Percentiles rank a stretch among this genome's conserved stretches.
Conservation (phyloP, 2,113 vertebrate species). For the Anhinga rufa region DNA sequence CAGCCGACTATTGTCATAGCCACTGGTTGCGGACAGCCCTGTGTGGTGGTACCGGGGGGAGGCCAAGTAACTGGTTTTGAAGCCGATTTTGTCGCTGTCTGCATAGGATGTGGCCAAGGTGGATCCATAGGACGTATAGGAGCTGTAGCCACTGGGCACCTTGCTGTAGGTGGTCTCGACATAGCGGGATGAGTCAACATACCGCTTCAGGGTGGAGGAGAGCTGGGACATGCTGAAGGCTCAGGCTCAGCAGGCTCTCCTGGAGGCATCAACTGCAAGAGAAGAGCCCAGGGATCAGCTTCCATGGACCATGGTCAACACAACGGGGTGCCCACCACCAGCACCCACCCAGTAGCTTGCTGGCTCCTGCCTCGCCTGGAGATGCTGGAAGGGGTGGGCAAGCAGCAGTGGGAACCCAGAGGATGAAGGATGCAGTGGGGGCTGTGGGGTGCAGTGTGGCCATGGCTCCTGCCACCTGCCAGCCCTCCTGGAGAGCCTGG, state of each 20-base stretch:
- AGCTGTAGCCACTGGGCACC: conserved; percentile 77
- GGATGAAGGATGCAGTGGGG: too few species aligned
- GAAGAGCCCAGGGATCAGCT: background rate
- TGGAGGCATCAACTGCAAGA: conserved; percentile 86
- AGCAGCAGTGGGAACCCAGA: background rate
- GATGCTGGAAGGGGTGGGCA: background rate
- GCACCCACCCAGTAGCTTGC: background rate
- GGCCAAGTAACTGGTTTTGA: conserved; percentile 78
- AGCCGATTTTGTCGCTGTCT: conserved; percentile 80
- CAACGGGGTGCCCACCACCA: background rate
- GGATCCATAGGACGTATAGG: conserved; percentile 82
- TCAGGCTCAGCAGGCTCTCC: conserved; percentile 61
- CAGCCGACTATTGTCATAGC: conserved; percentile 73
- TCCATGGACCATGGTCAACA: fast-evolving
- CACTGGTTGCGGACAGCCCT: conserved; percentile 72
- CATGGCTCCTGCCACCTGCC: background rate
- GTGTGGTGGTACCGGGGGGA: conserved; percentile 66
- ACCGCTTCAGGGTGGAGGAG: conserved; percentile 92
- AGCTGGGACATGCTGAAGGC: conserved; percentile 91
- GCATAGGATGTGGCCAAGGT: conserved; percentile 75
- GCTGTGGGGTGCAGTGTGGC: background rate
- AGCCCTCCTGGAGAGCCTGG: background rate
- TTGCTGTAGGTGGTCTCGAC: conserved; percentile 74
- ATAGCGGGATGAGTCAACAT: conserved; percentile 77
- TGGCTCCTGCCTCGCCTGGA: background rate